Evolutionary conservation across 2,888 invertebrate species (phyloP), one percentile per base, ranked within the genome.

Genomic region (Machimus atricapillus): DNA sequence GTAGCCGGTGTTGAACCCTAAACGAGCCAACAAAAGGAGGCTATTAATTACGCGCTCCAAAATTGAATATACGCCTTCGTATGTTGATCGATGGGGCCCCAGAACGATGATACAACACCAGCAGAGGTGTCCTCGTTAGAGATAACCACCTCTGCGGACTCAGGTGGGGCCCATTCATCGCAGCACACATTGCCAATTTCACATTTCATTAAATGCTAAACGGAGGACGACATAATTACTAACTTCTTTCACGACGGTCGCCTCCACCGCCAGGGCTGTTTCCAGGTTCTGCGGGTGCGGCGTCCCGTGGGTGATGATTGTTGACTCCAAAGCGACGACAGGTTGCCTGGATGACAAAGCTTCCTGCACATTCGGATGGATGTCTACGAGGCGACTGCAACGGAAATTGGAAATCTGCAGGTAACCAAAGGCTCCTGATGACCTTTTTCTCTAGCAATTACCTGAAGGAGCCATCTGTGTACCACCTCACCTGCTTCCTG

Each of bases 231-330:
- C 16, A 46, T 14, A 46, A 46, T 46, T 46, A 46, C 43, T 46
- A 14, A 46, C 96, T 93, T 95, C 93, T 89, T 94, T 91, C 90
- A 96, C 94, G 31, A 99, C 95, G 88, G 96, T 94, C 85, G 95
- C 93, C 93, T 99, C 98, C 1, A 98, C 96, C 91, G 95, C 94
- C 66, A 95, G 88, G 5, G 98, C 98, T 46, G 98, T 98, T 89
- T 96, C 93, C 81, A 98, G 93, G 93, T 99, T 99, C 85, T 96
- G 94, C 0, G 99, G 99, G 93, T 95, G 96, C 0, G 99, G 98
- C 97, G 99, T 97, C 73, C 99, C 99, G 93, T 99, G 99, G 0
- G 99, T 99, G 12, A 99, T 97, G 88, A 99, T 98, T 0, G 99
- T 98, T 8, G 98, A 98, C 94, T 99, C 99, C 89, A 99, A 93